These are phyloP conservation scores for Pitangus sulphuratus DNA, from an alignment of 2,797 vertebrate genomes.

Conservation along the genomic window DNA sequence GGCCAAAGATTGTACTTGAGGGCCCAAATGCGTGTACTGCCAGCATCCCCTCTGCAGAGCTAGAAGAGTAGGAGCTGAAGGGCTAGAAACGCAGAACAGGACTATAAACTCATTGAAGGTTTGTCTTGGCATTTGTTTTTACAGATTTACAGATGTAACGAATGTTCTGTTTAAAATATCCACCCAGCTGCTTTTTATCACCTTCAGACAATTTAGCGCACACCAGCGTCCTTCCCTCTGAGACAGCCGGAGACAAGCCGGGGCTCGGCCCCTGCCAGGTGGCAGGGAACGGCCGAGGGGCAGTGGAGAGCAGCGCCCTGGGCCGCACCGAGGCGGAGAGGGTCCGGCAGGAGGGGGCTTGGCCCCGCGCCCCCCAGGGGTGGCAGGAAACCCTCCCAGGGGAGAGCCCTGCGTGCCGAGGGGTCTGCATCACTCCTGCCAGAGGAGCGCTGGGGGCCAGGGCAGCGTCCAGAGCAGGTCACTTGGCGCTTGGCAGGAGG, in stretches of 20 bases:
- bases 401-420: rapidly evolving
- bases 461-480: neutral
- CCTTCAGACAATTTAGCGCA: neutral
- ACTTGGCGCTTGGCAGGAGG: rapidly evolving
- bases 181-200: neutral
- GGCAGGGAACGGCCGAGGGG: rapidly evolving
- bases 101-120: neutral
- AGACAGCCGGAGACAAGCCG: rapidly evolving
- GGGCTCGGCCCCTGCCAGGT: neutral
- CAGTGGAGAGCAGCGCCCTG: neutral
- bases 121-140: slow-evolving; percentile 14
- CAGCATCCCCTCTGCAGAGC: neutral
- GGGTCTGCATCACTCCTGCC: neutral
- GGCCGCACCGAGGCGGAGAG: neutral
- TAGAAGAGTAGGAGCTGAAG: neutral
- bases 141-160: neutral
- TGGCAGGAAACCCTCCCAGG: neutral
- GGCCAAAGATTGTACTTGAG: neutral
- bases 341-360: neutral
- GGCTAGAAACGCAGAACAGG: neutral
- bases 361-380: rapidly evolving
- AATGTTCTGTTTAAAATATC: neutral
- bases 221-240: rapidly evolving
- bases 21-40: neutral
- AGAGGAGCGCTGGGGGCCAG: neutral